These are phyloP conservation scores for Scalopus aquaticus DNA, from an alignment of 2,113 vertebrate species.

Conservation along the genomic window DNA sequence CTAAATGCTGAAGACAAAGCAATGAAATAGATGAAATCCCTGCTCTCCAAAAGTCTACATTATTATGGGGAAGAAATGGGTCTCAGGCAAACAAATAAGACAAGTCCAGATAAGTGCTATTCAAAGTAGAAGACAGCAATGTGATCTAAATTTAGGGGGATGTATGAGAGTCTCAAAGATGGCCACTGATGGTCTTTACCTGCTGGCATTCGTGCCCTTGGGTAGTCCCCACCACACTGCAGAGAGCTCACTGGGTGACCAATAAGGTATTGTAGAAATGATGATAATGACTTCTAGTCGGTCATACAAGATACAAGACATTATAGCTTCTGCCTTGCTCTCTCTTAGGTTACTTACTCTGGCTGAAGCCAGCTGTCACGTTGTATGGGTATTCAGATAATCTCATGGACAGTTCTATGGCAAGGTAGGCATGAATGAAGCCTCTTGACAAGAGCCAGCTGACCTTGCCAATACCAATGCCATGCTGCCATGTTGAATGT, in stretches of 20 bases:
- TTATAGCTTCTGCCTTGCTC: not conserved
- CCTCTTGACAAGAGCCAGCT: not conserved
- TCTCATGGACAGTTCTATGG: not conserved
- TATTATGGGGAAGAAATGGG: not conserved
- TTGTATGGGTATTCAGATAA: not conserved
- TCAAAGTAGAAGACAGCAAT: not conserved
- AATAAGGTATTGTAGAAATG: not conserved
- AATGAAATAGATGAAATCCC: not conserved
- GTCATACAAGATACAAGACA: not conserved
- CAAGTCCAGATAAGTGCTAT: not conserved
- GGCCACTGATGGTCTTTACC: too few relatives aligned
- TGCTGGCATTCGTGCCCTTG: not conserved
- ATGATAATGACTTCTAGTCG: not conserved
- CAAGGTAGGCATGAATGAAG: not conserved
- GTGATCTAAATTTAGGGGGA: not conserved
- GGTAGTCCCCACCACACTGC: not conserved
- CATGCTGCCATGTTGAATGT: not conserved
- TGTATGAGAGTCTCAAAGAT: not conserved
- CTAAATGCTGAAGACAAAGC: not conserved
- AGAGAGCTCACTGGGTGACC: not conserved
- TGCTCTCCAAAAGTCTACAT: not conserved
- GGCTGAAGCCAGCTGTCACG: not conserved
- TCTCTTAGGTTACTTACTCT: not conserved
- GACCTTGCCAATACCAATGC: not conserved
- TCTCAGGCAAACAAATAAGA: conserved; percentile 27